Conservation (phyloP, 2,888 invertebrate genomes). For the Saturnia pavonia region DNA sequence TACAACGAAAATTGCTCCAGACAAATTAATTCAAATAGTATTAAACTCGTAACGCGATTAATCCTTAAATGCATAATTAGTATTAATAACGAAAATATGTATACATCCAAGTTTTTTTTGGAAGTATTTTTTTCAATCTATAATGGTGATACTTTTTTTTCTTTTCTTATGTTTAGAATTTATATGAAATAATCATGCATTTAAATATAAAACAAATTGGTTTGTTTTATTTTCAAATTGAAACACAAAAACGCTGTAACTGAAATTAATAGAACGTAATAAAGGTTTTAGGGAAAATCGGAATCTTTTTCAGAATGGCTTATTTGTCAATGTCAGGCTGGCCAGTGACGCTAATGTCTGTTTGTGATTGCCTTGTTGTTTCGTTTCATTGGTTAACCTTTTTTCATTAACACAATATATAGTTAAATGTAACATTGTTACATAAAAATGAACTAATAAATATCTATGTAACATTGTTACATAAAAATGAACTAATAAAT, state of each 20-base stretch:
- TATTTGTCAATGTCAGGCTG: conserved; percentile 72
- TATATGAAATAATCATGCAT: too few species aligned
- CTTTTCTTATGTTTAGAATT: too few species aligned
- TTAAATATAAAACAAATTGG: background rate
- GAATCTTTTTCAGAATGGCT: conserved; percentile 70
- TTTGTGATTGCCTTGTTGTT: conserved; percentile 68
- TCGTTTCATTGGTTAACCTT: conserved; percentile 65
- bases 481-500: background rate
- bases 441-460: background rate
- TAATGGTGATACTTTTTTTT: too few species aligned
- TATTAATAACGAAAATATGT: too few species aligned
- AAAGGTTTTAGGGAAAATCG: conserved; percentile 57
- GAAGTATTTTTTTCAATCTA: too few species aligned
- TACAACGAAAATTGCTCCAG: too few species aligned
- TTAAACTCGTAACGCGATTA: too few species aligned
- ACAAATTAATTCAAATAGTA: too few species aligned
- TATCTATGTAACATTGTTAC: background rate
- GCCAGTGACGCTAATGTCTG: conserved; percentile 68
- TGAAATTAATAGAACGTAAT: conserved; percentile 43
- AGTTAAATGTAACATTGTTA: background rate
- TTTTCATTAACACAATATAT: conserved; percentile 33
- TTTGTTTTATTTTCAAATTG: background rate
- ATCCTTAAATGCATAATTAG: too few species aligned
- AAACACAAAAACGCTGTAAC: too few species aligned
- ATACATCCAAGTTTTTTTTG: too few species aligned